Conservation (phyloP, 1,140 invertebrate species). For the Propsilocerus akamusi region DNA sequence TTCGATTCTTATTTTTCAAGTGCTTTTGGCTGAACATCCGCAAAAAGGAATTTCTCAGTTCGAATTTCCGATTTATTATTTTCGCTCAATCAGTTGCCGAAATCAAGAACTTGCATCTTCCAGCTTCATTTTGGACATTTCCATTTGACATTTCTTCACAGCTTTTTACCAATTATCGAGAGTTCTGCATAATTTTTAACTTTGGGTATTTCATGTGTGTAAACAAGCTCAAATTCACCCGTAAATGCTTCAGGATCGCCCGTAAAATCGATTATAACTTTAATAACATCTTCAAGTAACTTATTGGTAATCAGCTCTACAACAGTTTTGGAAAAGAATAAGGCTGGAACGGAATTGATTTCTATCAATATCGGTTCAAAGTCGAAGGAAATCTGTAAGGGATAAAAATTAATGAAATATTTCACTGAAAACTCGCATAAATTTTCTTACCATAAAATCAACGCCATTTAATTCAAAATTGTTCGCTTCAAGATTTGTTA, state of each 20-base stretch:
- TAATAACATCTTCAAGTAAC: neutral
- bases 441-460: neutral
- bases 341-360: neutral
- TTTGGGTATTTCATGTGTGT: conserved; percentile 37
- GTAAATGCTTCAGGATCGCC: conserved; percentile 60
- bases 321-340: neutral
- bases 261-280: conserved; percentile 73
- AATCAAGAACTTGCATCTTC: no score
- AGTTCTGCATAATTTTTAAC: neutral
- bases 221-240: conserved; percentile 70
- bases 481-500: neutral
- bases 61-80: no score
- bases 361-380: conserved; percentile 1
- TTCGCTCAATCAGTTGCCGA: no score
- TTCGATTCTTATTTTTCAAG: no score
- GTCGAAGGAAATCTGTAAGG: neutral
- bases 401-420: neutral
- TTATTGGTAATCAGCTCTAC: neutral
- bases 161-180: no score
- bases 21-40: no score
- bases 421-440: neutral
- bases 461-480: neutral
- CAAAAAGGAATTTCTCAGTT: no score
- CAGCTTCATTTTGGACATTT: no score
- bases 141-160: no score